Evolutionary conservation across 2,888 invertebrate species (phyloP).

Genomic region (Lamellibrachia satsuma): DNA sequence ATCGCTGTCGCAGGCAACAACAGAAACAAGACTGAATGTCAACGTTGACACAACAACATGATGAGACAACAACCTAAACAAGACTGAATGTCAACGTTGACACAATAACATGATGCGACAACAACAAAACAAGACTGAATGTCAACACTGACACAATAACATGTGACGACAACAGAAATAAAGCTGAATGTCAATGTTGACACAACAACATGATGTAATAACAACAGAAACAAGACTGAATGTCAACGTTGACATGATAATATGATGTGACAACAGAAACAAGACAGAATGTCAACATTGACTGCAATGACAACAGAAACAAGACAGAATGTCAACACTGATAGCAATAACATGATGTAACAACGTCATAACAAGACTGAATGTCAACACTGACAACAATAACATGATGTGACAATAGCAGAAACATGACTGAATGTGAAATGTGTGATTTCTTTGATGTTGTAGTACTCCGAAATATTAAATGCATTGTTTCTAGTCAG

Average conservation of each 20-base stretch:
- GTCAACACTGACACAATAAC: neutral
- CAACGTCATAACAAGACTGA: neutral
- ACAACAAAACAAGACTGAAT: neutral
- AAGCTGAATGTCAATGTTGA: neutral
- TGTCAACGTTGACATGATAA: neutral
- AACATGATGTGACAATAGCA: neutral
- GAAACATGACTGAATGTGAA: neutral
- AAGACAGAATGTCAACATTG: neutral
- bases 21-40: conserved; percentile 5
- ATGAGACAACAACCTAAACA: neutral
- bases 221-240: neutral
- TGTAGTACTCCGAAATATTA: neutral
- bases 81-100: neutral
- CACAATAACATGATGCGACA: neutral
- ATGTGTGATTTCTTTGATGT: neutral
- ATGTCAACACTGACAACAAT: neutral
- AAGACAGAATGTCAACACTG: neutral
- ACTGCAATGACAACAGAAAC: neutral
- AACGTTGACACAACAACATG: neutral
- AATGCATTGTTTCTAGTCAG: too few relatives aligned
- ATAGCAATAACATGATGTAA: neutral
- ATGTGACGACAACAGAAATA: neutral
- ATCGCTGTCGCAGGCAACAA: neutral
- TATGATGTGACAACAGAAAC: neutral
- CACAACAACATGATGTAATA: neutral